Base-by-base conservation (phyloP, 2,888 invertebrate species). In the Troides aeacus region DNA sequence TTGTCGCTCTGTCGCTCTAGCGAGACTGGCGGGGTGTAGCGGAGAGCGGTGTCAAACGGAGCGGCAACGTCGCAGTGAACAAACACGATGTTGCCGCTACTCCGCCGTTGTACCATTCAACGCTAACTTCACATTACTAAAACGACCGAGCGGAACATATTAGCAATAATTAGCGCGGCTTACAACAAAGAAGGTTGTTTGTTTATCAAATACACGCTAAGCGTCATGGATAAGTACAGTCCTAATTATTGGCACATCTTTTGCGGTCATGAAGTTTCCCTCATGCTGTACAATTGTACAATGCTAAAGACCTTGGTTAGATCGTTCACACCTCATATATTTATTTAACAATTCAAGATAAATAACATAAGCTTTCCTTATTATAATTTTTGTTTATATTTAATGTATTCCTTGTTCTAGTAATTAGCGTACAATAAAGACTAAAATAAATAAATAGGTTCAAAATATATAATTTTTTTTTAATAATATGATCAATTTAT, bases 1-100 rank as follows among this genome's bases (percentile, higher is more conserved):
- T 79, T 78, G 74, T 78, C 87, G 88, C 84, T 77, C 77, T 79
- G 77, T 79, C 82, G 87, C 87, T 91, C 89, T 90, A 89, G 90
- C 87, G 90, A 91, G 89, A 91, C 91, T 91, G 39, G 89, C 84
- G 82, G 81, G 80, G 78, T 73, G 73, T 73, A 74, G 77, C 69
- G 76, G 86, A 85, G 83, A 84, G 72, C 71, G 76, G 75, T 87
- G 85, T 87, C 87, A 74, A 75, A 72, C 84, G 79, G 79, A 84
- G 79, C 81, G 88, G 87, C 90, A 90, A 88, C 90, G 75, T 77
- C 80, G 86, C 77, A 76, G 72, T 66, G 21, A 64, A 59, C 72
- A 71, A 23, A 69, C 75, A 77, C 79, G 75, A 69, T 76, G 85
- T 83, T 84, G 84, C 83, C 81, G 62, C 46, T 66, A 46, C 59